Conservation (phyloP, 2,113 vertebrate species). For the Neodon shergylaensis region DNA sequence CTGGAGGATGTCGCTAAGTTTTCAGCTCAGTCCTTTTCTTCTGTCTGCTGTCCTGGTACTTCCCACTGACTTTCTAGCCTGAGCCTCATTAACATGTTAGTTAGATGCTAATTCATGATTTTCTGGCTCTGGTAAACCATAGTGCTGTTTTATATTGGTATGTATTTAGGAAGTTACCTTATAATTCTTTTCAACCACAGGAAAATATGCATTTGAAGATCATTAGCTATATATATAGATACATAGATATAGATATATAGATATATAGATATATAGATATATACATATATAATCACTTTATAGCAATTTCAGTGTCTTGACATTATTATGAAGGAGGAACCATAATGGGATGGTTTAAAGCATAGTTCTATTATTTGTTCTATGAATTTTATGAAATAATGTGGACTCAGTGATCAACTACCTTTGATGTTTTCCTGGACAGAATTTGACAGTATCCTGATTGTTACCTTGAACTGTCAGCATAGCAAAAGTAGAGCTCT, state of each 20-base stretch:
- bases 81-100: background rate
- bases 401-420: background rate
- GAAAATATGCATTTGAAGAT: background rate
- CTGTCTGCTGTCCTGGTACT: background rate
- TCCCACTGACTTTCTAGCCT: background rate
- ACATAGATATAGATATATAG: too few species aligned
- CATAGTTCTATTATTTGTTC: background rate
- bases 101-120: background rate
- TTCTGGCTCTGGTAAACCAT: background rate
- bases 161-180: background rate
- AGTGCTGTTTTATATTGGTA: background rate
- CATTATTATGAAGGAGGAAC: background rate
- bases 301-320: background rate
- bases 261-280: background rate
- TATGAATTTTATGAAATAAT: background rate
- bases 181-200: background rate
- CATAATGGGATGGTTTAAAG: background rate
- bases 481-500: background rate
- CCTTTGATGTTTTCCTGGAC: background rate
- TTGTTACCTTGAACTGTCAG: background rate
- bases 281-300: background rate
- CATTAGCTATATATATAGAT: background rate
- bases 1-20: background rate
- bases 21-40: background rate
- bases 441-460: background rate